These are phyloP conservation scores for Phlogophora meticulosa DNA, from an alignment of 2,888 invertebrate genomes.

Conservation along the genomic window DNA sequence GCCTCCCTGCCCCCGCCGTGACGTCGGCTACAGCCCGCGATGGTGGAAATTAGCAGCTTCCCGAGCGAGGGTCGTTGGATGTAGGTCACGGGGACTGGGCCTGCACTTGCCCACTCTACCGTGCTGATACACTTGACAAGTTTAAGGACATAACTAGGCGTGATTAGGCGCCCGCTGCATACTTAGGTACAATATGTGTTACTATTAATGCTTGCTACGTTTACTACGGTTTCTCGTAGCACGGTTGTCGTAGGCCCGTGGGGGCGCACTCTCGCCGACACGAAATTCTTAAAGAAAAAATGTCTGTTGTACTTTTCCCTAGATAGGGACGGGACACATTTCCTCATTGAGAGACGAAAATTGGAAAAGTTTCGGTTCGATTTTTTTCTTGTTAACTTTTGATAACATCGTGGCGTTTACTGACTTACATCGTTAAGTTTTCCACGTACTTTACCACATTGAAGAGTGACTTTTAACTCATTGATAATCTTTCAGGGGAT, in stretches of 20 bases:
- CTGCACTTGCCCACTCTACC: conserved; percentile 89
- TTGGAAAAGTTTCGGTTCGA: conserved; percentile 64
- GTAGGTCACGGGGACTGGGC: conserved; percentile 91
- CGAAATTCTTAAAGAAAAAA: conserved; percentile 18
- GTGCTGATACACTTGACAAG: conserved; percentile 88
- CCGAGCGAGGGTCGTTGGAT: conserved; percentile 90
- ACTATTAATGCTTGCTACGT: conserved; percentile 41
- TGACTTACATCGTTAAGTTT: conserved; percentile 24
- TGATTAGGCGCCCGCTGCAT: conserved; percentile 77
- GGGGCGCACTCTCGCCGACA: neutral
- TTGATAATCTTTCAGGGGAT: too few species aligned
- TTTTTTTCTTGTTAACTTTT: conserved; percentile 36
- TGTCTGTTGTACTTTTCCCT: conserved; percentile 3
- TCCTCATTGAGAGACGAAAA: conserved; percentile 46
- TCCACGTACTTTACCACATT: neutral
- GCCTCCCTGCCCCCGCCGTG: conserved; percentile 82
- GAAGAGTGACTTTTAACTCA: too few species aligned
- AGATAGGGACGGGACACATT: conserved; percentile 25
- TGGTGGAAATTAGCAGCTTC: conserved; percentile 91
- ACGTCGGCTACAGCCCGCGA: conserved; percentile 85
- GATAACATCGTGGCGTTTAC: conserved; percentile 38
- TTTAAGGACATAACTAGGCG: conserved; percentile 88
- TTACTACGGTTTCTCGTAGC: conserved; percentile 64
- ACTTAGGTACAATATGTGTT: conserved; percentile 36
- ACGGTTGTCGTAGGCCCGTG: conserved; percentile 36